Conservation (phyloP, 2,888 invertebrate species). For the Pherbina coryleti region DNA sequence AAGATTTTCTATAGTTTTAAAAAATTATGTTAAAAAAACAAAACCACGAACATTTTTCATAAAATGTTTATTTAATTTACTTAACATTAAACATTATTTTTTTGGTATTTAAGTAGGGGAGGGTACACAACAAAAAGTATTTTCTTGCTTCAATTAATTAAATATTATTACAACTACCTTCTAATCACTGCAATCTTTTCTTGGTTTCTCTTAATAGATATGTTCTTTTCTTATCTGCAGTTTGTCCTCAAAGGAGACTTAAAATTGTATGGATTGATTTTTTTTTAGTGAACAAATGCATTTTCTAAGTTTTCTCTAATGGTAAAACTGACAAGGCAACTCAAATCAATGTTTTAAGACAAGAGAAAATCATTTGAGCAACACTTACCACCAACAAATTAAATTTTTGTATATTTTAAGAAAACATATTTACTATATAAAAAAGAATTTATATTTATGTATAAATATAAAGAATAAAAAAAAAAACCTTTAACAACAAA, state of each 20-base stretch:
- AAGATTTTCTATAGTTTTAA: conserved; percentile 28
- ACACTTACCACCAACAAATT: conserved; percentile 42
- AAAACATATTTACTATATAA: conserved; percentile 27
- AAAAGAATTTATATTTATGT: conserved; percentile 45
- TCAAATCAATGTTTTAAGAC: conserved; percentile 17
- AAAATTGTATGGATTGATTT: not conserved
- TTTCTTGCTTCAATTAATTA: not conserved
- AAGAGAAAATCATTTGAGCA: conserved; percentile 28
- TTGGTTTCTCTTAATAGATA: not conserved
- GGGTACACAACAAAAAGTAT: conserved; percentile 2
- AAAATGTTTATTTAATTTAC: conserved; percentile 31
- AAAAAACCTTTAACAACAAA: conserved; percentile 3
- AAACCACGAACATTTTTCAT: conserved; percentile 27
- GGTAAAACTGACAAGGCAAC: not conserved
- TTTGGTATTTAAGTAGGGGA: conserved; percentile 24
- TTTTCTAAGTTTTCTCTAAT: conserved; percentile 8
- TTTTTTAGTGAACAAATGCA: not conserved
- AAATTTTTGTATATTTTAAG: conserved; percentile 33
- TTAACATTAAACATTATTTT: conserved; percentile 1
- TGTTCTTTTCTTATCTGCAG: not conserved
- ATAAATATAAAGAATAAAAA: conserved; percentile 37
- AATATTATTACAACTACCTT: not conserved
- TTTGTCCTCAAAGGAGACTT: not conserved
- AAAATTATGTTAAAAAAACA: conserved; percentile 18
- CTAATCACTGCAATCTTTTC: not conserved